These are phyloP conservation scores for Bombyx mandarina DNA, from an alignment of 1,140 invertebrate genomes.

Conservation along the genomic window DNA sequence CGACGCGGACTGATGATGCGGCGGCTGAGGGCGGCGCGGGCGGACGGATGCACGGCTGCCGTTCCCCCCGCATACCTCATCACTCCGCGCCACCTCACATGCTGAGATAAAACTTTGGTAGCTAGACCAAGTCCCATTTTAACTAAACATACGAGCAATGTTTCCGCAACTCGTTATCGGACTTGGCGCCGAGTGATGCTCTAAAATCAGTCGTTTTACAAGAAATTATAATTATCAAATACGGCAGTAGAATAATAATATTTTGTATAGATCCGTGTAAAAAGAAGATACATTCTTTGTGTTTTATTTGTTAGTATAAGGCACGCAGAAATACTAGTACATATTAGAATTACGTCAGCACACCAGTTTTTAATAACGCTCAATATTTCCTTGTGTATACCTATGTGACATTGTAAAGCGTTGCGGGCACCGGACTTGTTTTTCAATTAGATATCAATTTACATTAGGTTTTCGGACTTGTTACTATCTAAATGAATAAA, in stretches of 20 bases:
- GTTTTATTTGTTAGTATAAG: slow-evolving; percentile 24
- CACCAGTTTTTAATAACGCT: slow-evolving; percentile 62
- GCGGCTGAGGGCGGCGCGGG: slow-evolving; percentile 63
- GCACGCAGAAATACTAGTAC: slow-evolving; percentile 57
- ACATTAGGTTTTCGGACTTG: slow-evolving; percentile 10
- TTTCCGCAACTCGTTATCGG: slow-evolving; percentile 47
- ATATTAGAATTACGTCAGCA: slow-evolving; percentile 57
- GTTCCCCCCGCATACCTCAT: slow-evolving; percentile 22
- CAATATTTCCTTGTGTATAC: slow-evolving; percentile 50
- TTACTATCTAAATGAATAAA: not conserved
- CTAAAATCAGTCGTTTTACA: slow-evolving; percentile 12
- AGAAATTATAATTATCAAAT: slow-evolving; percentile 6
- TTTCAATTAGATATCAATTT: slow-evolving; percentile 9
- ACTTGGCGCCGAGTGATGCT: slow-evolving; percentile 17
- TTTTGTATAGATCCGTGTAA: slow-evolving; percentile 1
- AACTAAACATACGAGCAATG: slow-evolving; percentile 36
- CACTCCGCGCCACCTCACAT: slow-evolving; percentile 32
- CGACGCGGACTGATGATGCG: slow-evolving; percentile 65
- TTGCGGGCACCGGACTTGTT: slow-evolving; percentile 20
- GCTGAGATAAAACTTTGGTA: slow-evolving; percentile 65
- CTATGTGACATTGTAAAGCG: slow-evolving; percentile 24
- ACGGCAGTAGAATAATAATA: slow-evolving; percentile 10
- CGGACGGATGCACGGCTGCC: slow-evolving; percentile 42
- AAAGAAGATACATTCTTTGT: slow-evolving; percentile 1
- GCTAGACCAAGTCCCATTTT: slow-evolving; percentile 58